Base-by-base conservation (phyloP, 2,113 vertebrate genomes). In the Micronisus gabar region DNA sequence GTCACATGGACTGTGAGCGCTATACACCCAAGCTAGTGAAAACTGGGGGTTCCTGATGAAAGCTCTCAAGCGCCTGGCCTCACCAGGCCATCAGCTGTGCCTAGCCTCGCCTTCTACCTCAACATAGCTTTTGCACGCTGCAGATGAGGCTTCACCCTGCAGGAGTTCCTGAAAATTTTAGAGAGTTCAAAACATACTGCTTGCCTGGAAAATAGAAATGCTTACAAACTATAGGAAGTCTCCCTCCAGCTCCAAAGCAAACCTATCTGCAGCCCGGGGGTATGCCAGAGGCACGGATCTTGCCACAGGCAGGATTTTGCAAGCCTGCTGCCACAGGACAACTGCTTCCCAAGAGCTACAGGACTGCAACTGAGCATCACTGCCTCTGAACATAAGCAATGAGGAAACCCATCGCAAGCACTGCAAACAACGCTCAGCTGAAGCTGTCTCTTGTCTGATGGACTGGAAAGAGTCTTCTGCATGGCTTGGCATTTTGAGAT, bases 381-480 rank as follows among this genome's bases (percentile, higher is more conserved):
- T 36, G 27, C 4, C 40, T 23, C 81, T 50, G 34, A 55, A 45
- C 50, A 20, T 32, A 47, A 7, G 13, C 6, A 0, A 27, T 6
- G 8, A 85, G 65, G 50, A 58, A 36, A 10, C 38, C 14, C 6
- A 1, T 43, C 2, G 0, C n/a, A 59, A 30, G 27, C 32, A 25
- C 23, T 68, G 32, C 14, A 15, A 41, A 21, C 30, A 62, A 9
- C 0, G 0, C 20, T 72, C n/a, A 4, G 1, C 59, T n/a, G 53
- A 73, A 61, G 40, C 43, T 41, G 7, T 23, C 25, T 41, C 22
- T 38, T 61, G 9, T 30, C 75, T n/a, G 5, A 11, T 7, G n/a
- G 58, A 29, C 29, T 53, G 13, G 27, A 59, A 41, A 74, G 34
- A 41, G 41, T 53, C 32, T 85, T 88, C 36, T 66, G 13, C 20